Conservation (phyloP, 2,797 vertebrate species). For the Sardinella longiceps region DNA sequence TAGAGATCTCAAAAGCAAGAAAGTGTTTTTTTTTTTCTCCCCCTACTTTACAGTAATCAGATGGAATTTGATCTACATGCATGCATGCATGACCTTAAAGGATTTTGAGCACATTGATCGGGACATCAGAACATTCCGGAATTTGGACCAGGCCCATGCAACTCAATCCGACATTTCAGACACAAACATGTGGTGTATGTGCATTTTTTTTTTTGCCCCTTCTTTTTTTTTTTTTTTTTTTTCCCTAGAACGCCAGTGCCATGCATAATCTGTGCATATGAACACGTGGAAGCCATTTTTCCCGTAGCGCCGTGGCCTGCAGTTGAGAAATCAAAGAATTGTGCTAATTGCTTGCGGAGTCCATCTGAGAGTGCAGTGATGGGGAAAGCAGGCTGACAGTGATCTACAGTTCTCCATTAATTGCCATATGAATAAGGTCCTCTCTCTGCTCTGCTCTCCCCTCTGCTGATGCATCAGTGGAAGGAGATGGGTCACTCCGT, state of each 20-base stretch:
- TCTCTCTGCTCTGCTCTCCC: constrained; percentile 68
- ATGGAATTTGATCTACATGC: constrained; percentile 22
- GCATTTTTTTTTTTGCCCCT: background rate
- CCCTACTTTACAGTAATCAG: background rate
- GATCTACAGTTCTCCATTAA: constrained; percentile 81
- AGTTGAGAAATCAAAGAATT: constrained; percentile 41
- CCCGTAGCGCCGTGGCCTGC: constrained; percentile 27
- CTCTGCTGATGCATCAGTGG: constrained; percentile 75
- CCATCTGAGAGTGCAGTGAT: constrained; percentile 52
- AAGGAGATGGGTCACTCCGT: constrained; percentile 78
- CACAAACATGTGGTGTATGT: background rate
- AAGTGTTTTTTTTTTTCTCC: background rate
- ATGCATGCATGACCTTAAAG: background rate
- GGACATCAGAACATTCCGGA: constrained; percentile 17
- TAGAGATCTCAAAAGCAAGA: background rate
- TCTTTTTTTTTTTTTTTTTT: too few relatives aligned
- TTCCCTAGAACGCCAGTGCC: background rate
- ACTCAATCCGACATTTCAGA: constrained; percentile 13
- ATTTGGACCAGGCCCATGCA: background rate
- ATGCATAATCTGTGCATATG: constrained; percentile 38
- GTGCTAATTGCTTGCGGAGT: constrained; percentile 53
- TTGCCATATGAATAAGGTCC: constrained; percentile 80
- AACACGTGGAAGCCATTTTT: constrained; percentile 59
- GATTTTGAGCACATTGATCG: constrained; percentile 8
- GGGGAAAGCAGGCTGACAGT: constrained; percentile 72